A percentile compares a stretch with the other conserved stretches of the same genome.
Conservation (phyloP, 2,113 vertebrate genomes). For the Vombatus ursinus region DNA sequence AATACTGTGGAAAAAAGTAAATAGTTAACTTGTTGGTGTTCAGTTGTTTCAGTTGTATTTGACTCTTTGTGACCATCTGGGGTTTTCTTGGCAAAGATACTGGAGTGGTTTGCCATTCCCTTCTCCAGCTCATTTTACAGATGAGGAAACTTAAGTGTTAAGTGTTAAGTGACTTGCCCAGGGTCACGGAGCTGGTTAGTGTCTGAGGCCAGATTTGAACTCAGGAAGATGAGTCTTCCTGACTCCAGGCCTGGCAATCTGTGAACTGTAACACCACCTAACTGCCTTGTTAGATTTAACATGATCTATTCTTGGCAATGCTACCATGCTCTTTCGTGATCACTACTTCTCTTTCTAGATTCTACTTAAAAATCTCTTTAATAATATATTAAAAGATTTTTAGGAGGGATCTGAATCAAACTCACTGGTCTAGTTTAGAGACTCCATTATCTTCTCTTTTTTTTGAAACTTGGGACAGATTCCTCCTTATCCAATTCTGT, state of each 20-base stretch:
- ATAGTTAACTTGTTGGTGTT: not conserved
- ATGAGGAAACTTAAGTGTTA: too few species aligned
- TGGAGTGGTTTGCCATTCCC: too few species aligned
- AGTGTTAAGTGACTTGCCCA: too few species aligned
- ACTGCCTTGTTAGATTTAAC: not conserved
- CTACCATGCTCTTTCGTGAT: not conserved
- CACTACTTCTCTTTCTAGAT: not conserved
- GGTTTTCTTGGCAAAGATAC: too few species aligned
- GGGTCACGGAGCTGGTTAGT: too few species aligned
- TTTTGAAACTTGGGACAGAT: not conserved
- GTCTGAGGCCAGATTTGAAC: too few species aligned
- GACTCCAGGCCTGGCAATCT: too few species aligned
- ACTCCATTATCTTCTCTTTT: not conserved
- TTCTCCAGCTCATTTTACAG: too few species aligned
- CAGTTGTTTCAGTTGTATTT: too few species aligned
- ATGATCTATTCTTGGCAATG: not conserved
- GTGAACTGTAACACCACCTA: not conserved
- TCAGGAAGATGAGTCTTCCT: not conserved
- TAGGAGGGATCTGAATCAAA: not conserved
- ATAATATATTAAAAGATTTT: not conserved
- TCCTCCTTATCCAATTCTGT: not conserved
- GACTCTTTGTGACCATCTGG: too few species aligned
- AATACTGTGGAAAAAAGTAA: not conserved
- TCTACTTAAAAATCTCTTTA: not conserved
- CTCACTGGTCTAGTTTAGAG: not conserved